phyloP scores from a whole-genome alignment of 2,888 invertebrate species.

The Brachypterus glaber region DNA sequence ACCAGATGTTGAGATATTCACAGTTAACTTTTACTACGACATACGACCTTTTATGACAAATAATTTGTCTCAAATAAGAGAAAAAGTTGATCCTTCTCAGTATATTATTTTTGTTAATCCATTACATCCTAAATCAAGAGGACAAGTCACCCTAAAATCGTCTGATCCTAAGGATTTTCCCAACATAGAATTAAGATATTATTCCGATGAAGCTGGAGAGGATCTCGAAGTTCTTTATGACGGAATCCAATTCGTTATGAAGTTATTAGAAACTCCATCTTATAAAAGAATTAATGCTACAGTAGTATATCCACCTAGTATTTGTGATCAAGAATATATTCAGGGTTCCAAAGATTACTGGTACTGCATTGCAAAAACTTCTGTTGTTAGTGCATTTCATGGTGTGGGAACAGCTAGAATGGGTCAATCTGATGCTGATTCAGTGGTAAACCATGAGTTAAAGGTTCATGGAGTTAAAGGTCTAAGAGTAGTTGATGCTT shows the following conservation, averaged over 20 bases:
- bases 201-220: background rate
- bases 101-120: background rate
- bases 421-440: conserved; percentile 39
- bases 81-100: too few species aligned
- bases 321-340: background rate
- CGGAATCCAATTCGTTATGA: conserved; percentile 39
- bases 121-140: conserved; percentile 1
- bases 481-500: conserved; percentile 4
- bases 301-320: background rate
- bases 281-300: conserved; percentile 34
- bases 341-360: conserved; percentile 3
- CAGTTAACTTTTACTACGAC: background rate
- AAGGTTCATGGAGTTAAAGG: conserved; percentile 4
- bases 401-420: conserved; percentile 49
- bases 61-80: too few species aligned
- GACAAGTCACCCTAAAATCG: conserved; percentile 3
- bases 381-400: background rate
- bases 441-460: conserved; percentile 2
- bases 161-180: conserved; percentile 2
- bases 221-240: background rate
- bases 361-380: background rate
- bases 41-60: too few species aligned
- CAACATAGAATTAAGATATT: background rate
- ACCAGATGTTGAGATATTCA: too few species aligned
- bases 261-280: conserved; percentile 36